These are phyloP conservation scores for Drosophila heteroneura DNA, from an alignment of 2,888 invertebrate genomes.

Conservation along the genomic window DNA sequence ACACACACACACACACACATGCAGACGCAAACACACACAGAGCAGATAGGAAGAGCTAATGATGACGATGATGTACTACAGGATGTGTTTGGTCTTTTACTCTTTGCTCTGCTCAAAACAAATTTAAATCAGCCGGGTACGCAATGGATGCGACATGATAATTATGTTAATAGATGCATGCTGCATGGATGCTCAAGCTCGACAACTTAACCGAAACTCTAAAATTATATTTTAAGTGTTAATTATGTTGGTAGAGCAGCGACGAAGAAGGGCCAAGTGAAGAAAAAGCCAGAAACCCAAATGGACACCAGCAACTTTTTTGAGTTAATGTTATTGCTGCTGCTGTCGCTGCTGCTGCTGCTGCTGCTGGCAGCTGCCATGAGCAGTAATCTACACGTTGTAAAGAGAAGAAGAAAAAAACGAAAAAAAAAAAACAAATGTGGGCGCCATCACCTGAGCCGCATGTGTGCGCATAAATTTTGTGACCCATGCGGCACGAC, in stretches of 20 bases:
- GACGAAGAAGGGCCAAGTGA: not conserved
- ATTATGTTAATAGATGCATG: slow-evolving; percentile 75
- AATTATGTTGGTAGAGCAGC: slow-evolving; percentile 61
- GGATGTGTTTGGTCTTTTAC: slow-evolving; percentile 76
- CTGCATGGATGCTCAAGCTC: slow-evolving; percentile 53
- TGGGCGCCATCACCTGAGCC: slow-evolving; percentile 57
- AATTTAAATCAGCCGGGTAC: slow-evolving; percentile 73
- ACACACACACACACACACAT: slow-evolving; percentile 4
- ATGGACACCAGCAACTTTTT: slow-evolving; percentile 42
- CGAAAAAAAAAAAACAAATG: slow-evolving; percentile 16
- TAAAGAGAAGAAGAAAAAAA: slow-evolving; percentile 9
- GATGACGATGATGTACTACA: slow-evolving; percentile 80
- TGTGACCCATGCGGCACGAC: slow-evolving; percentile 54
- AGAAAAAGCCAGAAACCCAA: slow-evolving; percentile 8
- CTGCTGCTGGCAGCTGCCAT: slow-evolving; percentile 50
- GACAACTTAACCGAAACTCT: slow-evolving; percentile 61
- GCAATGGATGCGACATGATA: slow-evolving; percentile 67
- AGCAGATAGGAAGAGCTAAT: slow-evolving; percentile 71
- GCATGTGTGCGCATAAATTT: slow-evolving; percentile 71
- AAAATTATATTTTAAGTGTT: slow-evolving; percentile 77
- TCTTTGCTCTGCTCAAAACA: slow-evolving; percentile 68
- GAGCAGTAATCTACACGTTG: slow-evolving; percentile 23
- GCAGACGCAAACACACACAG: not conserved
- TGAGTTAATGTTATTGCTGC: slow-evolving; percentile 33
- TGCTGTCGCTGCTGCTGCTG: slow-evolving; percentile 13